Percentiles rank a stretch among this genome's conserved stretches.
Conservation (phyloP, 2,888 invertebrate species). For the Trileptium ribeirensis region DNA sequence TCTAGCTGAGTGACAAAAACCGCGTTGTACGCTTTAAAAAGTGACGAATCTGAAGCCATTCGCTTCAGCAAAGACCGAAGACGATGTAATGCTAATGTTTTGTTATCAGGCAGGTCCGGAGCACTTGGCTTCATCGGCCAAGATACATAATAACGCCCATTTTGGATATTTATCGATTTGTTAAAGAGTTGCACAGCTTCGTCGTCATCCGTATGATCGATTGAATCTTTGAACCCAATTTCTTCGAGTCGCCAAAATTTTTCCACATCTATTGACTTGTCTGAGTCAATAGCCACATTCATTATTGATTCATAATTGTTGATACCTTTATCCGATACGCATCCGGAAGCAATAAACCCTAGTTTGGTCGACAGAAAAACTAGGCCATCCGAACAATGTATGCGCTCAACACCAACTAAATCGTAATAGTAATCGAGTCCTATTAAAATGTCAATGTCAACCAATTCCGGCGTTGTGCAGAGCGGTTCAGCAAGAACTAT, state of each 20-base stretch:
- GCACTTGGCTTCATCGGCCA: neutral
- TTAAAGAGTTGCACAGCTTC: neutral
- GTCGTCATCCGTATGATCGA: neutral
- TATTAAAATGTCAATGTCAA: neutral
- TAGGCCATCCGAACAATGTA: neutral
- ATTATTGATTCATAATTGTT: neutral
- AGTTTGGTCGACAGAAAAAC: neutral
- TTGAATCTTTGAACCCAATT: neutral
- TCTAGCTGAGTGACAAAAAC: conserved; percentile 20
- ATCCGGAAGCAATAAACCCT: neutral
- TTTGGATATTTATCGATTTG: neutral
- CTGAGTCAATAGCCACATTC: neutral
- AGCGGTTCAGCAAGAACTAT: neutral
- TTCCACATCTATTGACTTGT: neutral
- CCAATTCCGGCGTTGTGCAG: neutral
- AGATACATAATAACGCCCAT: neutral
- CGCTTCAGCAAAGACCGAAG: neutral
- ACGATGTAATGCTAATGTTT: neutral
- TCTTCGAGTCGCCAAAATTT: neutral
- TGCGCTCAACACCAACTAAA: neutral
- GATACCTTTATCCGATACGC: too few species aligned
- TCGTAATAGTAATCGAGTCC: neutral
- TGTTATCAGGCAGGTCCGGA: neutral
- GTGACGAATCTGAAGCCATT: neutral
- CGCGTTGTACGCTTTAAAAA: conserved; percentile 19